Conservation (phyloP, 2,797 vertebrate species). For the Streptopelia turtur region DNA sequence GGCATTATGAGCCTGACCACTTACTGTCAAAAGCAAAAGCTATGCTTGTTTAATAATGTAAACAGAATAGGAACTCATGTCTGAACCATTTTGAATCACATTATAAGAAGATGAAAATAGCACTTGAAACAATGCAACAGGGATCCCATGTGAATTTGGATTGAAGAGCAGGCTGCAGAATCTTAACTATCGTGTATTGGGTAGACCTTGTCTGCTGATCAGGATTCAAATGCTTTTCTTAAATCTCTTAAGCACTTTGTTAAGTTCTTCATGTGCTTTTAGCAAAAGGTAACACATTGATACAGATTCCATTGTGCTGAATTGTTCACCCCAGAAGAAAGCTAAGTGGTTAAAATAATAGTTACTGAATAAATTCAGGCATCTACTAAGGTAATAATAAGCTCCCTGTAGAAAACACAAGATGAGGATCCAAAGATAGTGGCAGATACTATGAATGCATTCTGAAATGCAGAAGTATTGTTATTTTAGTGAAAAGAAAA, state of each 20-base stretch:
- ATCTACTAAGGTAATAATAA: not conserved
- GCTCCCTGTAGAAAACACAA: not conserved
- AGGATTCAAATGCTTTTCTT: not conserved
- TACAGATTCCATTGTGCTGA: not conserved
- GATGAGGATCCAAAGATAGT: not conserved
- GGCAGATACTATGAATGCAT: not conserved
- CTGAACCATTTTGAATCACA: not conserved
- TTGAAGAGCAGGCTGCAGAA: not conserved
- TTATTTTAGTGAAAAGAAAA: not conserved
- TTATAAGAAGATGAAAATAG: conserved; percentile 8
- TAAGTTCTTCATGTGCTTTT: not conserved
- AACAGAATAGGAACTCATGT: not conserved
- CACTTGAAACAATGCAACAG: not conserved
- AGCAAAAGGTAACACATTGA: not conserved
- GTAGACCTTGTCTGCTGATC: not conserved
- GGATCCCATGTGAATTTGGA: not conserved
- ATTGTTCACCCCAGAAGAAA: not conserved
- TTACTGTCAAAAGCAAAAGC: conserved; percentile 37
- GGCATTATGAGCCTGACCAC: not conserved
- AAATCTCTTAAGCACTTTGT: not conserved
- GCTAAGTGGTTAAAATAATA: not conserved
- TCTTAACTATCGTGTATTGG: not conserved
- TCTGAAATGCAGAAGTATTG: not conserved
- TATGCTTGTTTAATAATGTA: not conserved
- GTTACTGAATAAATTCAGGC: not conserved